Base-by-base conservation (phyloP, 2,113 vertebrate species). In the Cygnus atratus region DNA sequence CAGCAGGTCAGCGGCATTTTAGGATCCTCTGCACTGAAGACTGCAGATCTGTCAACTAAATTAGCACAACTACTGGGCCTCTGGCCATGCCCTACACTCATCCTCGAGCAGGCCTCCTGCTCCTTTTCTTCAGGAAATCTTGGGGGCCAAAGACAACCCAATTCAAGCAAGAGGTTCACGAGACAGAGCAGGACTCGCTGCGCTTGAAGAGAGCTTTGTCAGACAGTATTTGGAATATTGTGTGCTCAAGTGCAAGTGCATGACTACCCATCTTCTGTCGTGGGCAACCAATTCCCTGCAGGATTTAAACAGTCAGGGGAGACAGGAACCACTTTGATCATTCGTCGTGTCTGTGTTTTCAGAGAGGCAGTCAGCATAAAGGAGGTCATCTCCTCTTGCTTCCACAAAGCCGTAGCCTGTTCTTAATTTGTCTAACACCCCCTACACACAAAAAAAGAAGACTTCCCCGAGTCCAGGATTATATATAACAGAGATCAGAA, bases 401-500 rank as follows among this genome's bases (percentile, higher is more conserved):
- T 91, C 68, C 73, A 94, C 61, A 88, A 37, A 93, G 82, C 52
- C 90, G 91, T 33, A 91, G 65, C 83, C 55, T 46, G 19, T 54
- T 92, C 92, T 85, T 90, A 88, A 94, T 84, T 88, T 84, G 52
- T 75, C 88, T 80, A 73, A 87, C 61, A 86, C 90, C 66, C 75
- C 57, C 74, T 48, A 17, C 26, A 54, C 26, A 39, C 82, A 91
- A 94, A 67, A 46, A 74, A 59, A 67, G 6, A 80, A 83, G 79
- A 4, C 13, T 61, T 96, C 41, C 79, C 73, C 2, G 2, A 86
- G 72, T 79, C 80, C 83, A 92, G 66, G 43, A 81, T 82, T 89
- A 96, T 62, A 84, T 72, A 90, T 52, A 95, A 90, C 66, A 78
- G 52, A 91, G 65, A 95, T 88, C 88, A 96, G 67, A 95, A 84